Conservation (phyloP, 2,113 vertebrate genomes). For the Carassius gibelio region DNA sequence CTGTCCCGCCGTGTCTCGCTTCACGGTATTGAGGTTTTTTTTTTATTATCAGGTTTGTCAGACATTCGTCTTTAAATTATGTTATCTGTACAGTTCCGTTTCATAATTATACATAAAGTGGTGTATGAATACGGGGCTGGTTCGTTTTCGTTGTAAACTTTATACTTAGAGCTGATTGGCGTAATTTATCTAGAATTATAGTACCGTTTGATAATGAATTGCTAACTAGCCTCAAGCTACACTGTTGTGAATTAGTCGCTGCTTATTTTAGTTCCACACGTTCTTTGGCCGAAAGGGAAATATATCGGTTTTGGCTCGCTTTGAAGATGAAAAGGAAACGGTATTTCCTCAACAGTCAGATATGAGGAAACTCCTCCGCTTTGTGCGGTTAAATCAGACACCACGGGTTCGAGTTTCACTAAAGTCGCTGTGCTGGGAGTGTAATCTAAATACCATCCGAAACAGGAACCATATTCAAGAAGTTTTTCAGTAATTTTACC, state of each 20-base stretch:
- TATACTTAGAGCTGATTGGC: not conserved
- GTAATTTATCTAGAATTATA: not conserved
- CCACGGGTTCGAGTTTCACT: not conserved
- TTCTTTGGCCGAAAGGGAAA: not conserved
- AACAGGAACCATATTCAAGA: too few species aligned
- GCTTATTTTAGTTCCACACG: not conserved
- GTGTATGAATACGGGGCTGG: too few species aligned
- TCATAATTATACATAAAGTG: not conserved
- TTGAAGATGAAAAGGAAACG: not conserved
- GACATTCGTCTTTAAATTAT: not conserved
- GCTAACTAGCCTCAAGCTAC: slow-evolving; percentile 22
- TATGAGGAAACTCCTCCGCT: too few species aligned
- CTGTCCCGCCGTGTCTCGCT: not conserved
- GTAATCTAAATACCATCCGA: not conserved
- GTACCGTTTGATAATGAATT: not conserved
- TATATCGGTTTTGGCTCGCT: fast-evolving
- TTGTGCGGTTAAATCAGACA: not conserved
- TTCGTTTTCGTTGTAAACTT: too few species aligned
- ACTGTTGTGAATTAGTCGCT: not conserved
- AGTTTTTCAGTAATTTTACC: too few species aligned
- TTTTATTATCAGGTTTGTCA: slow-evolving; percentile 27
- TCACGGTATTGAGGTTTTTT: not conserved
- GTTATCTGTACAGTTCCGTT: not conserved
- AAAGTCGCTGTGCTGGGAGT: not conserved
- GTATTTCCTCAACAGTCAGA: too few species aligned